Evolutionary conservation across 2,113 vertebrate species (phyloP).

Genomic region (Ahaetulla prasina): DNA sequence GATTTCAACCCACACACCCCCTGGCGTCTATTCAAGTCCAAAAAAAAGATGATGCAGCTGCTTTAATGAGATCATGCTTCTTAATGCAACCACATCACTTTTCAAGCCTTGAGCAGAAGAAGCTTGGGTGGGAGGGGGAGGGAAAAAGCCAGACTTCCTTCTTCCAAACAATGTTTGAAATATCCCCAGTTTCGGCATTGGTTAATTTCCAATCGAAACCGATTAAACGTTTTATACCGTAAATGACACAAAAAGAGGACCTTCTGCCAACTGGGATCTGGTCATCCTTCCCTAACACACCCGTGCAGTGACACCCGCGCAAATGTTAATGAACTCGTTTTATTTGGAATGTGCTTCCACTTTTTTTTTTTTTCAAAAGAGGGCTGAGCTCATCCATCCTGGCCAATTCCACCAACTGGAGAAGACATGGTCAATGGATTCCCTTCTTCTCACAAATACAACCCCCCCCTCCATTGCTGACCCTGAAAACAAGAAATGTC

Average conservation of each 20-base stretch:
- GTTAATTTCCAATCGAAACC: not conserved
- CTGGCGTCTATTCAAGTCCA: not conserved
- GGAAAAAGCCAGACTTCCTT: not conserved
- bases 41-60: not conserved
- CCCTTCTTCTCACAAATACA: not conserved
- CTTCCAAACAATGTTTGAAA: not conserved
- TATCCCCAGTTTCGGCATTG: not conserved
- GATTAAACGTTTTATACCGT: not conserved
- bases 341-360: not conserved
- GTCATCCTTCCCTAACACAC: not conserved
- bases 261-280: not conserved
- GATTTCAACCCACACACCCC: accelerated
- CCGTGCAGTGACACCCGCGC: accelerated
- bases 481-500: not conserved
- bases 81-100: not conserved
- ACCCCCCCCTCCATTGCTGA: no score
- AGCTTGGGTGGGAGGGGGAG: not conserved
- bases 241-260: not conserved
- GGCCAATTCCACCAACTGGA: not conserved
- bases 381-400: not conserved
- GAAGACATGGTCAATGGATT: not conserved
- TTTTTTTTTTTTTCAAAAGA: not conserved
- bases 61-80: not conserved
- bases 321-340: not conserved
- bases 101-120: not conserved